A percentile compares a stretch with the other conserved stretches of the same genome.
Conservation (phyloP, 2,888 invertebrate species). For the Protonemura montana region DNA sequence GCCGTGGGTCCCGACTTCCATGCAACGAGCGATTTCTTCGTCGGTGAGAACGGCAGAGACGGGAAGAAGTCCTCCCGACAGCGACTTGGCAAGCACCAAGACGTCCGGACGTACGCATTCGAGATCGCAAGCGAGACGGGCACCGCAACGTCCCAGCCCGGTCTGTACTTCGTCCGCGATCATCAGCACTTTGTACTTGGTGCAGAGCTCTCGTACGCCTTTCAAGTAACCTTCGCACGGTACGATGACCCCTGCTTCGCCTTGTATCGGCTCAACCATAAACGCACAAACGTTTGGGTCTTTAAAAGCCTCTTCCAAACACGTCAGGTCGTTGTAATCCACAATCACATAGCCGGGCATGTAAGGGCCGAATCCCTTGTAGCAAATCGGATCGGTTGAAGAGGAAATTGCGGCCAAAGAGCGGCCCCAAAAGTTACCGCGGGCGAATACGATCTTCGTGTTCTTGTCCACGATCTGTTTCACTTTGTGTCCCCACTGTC, state of each 20-base stretch:
- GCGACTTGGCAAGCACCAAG: constrained; percentile 89
- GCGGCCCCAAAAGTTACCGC: constrained; percentile 95
- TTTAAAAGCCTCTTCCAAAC: constrained; percentile 61
- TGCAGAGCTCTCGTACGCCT: constrained; percentile 83
- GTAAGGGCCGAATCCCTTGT: constrained; percentile 85
- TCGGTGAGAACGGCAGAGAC: constrained; percentile 88
- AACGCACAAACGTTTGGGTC: constrained; percentile 90
- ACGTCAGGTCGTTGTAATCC: constrained; percentile 79
- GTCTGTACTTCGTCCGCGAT: constrained; percentile 97
- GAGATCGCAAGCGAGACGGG: constrained; percentile 83
- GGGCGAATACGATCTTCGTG: constrained; percentile 89
- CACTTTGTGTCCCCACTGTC: constrained; percentile 91
- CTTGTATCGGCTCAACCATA: constrained; percentile 97
- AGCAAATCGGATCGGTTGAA: constrained; percentile 86
- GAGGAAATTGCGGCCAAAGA: constrained; percentile 88
- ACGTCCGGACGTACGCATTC: constrained; percentile 90
- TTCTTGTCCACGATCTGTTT: constrained; percentile 84
- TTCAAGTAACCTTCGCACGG: constrained; percentile 84
- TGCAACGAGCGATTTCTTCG: constrained; percentile 83
- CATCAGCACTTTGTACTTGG: constrained; percentile 88
- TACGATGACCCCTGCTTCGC: constrained; percentile 93
- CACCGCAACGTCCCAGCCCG: constrained; percentile 89
- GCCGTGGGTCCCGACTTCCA: constrained; percentile 93
- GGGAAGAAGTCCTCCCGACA: constrained; percentile 90
- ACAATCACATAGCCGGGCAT: constrained; percentile 89